phyloP scores from a whole-genome alignment of 2,113 vertebrate species.

The Chelonoidis abingdonii region DNA sequence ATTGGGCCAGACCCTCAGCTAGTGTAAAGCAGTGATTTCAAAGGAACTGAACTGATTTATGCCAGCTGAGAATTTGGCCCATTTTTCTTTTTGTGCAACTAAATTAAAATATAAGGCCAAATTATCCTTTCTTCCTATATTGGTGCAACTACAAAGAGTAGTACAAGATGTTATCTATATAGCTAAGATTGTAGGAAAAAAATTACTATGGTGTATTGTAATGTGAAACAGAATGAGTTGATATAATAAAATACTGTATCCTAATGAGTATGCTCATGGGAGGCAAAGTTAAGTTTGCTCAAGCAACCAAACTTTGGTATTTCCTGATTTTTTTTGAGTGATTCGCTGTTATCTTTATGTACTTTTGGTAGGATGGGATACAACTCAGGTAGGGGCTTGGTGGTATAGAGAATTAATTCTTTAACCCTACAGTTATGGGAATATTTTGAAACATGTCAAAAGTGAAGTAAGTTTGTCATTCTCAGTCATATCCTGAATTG shows the following conservation, averaged over 20 bases:
- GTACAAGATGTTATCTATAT: neutral
- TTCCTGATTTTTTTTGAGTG: neutral
- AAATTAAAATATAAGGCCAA: neutral
- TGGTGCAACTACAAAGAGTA: neutral
- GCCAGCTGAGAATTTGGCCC: neutral
- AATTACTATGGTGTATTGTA: neutral
- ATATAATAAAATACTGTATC: neutral
- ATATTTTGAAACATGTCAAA: neutral
- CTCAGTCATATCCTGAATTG: neutral
- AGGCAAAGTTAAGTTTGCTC: neutral
- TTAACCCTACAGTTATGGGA: neutral
- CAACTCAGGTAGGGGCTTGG: neutral
- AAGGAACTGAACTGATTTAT: neutral
- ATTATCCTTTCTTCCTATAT: neutral
- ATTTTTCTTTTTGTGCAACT: neutral
- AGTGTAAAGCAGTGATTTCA: neutral
- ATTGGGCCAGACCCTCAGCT: neutral
- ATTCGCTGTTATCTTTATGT: neutral
- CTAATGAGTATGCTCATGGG: neutral
- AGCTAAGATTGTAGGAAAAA: neutral
- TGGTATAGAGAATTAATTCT: neutral
- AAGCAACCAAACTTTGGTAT: neutral
- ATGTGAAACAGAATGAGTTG: neutral
- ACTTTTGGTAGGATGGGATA: neutral
- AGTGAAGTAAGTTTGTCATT: neutral